Percentiles rank a stretch among this genome's conserved stretches.
These are phyloP conservation scores for Troglohyphantes excavatus DNA, from an alignment of 2,888 invertebrate species.

Conservation along the genomic window DNA sequence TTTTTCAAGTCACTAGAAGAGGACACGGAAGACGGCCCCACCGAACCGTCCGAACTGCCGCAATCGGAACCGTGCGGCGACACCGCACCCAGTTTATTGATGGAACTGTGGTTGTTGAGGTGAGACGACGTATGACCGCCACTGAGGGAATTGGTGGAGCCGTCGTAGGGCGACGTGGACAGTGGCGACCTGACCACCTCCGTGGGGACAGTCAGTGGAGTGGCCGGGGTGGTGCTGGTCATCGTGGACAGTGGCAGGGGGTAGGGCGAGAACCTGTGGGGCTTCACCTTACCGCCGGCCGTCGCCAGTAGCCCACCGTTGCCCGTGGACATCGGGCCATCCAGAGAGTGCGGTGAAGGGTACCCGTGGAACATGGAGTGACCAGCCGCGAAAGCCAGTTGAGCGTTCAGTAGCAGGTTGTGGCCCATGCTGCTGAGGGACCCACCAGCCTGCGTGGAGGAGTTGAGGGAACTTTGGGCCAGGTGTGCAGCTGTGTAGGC, in stretches of 20 bases:
- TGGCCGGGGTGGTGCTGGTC: constrained; percentile 53
- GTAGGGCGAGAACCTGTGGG: constrained; percentile 94
- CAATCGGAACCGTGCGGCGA: constrained; percentile 76
- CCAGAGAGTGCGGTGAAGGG: constrained; percentile 81
- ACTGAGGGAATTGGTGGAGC: background rate
- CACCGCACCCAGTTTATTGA: constrained; percentile 55
- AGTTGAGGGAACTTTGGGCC: constrained; percentile 59
- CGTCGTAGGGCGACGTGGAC: constrained; percentile 65
- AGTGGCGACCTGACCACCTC: constrained; percentile 62
- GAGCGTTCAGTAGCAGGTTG: constrained; percentile 93
- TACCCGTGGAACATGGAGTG: constrained; percentile 90
- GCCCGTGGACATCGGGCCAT: background rate
- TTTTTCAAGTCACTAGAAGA: constrained; percentile 79
- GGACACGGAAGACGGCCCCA: constrained; percentile 70
- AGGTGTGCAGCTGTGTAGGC: constrained; percentile 72
- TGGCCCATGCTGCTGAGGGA: constrained; percentile 85
- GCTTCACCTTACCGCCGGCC: constrained; percentile 83
- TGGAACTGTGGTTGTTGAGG: constrained; percentile 60
- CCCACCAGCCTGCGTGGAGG: constrained; percentile 80
- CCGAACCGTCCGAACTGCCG: constrained; percentile 77
- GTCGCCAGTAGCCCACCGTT: constrained; percentile 81
- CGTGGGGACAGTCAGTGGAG: constrained; percentile 60
- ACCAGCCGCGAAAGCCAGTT: constrained; percentile 92
- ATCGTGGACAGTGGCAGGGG: constrained; percentile 85
- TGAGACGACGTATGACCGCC: constrained; percentile 18